These are phyloP conservation scores for Orthosia gracilis DNA, from an alignment of 2,888 invertebrate genomes.

Conservation along the genomic window DNA sequence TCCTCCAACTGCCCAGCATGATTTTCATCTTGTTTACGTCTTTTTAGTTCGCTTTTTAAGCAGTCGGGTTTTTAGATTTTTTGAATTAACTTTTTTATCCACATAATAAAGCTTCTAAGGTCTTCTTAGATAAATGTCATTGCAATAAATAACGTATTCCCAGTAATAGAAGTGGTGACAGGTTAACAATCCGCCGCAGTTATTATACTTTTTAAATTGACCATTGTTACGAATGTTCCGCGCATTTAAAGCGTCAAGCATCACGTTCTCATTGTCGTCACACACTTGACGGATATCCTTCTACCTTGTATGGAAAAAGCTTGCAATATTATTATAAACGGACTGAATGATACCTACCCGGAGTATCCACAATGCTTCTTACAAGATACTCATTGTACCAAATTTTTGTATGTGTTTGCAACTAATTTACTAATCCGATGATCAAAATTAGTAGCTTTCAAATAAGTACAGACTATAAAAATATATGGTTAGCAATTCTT, in stretches of 20 bases:
- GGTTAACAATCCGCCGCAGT: slow-evolving; percentile 26
- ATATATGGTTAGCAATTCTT: not conserved
- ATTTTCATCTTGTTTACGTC: too few relatives aligned
- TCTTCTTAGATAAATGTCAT: not conserved
- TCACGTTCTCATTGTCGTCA: slow-evolving; percentile 35
- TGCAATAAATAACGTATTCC: slow-evolving; percentile 15
- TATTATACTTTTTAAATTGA: slow-evolving; percentile 49
- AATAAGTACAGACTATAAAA: not conserved
- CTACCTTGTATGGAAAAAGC: slow-evolving; percentile 47
- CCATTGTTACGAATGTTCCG: slow-evolving; percentile 55
- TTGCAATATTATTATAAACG: slow-evolving; percentile 10
- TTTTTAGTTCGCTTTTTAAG: too few relatives aligned
- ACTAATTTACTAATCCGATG: not conserved
- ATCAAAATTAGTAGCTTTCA: not conserved
- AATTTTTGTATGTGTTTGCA: not conserved
- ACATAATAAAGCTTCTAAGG: not conserved
- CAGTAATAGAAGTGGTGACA: slow-evolving; percentile 31
- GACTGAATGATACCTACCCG: not conserved
- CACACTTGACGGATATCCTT: slow-evolving; percentile 57
- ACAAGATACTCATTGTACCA: not conserved
- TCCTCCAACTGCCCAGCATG: too few relatives aligned
- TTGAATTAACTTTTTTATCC: too few relatives aligned
- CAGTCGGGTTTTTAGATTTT: too few relatives aligned
- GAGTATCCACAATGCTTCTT: not conserved
- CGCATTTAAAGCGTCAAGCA: slow-evolving; percentile 25